Base-by-base conservation (phyloP, 2,888 invertebrate genomes). In the Synergus umbraculus region DNA sequence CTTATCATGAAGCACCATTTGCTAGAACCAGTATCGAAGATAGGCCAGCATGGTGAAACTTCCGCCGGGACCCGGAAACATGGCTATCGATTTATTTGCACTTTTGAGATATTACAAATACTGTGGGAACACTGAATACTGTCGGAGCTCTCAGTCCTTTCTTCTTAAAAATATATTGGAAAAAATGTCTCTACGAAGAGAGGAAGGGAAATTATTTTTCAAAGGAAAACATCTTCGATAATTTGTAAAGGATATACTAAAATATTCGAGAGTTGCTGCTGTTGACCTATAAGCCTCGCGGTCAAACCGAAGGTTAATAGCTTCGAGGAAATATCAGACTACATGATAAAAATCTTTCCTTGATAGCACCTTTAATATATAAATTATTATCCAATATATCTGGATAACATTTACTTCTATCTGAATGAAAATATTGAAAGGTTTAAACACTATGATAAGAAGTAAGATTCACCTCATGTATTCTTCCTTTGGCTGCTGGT, bases 11-110 rank as follows among this genome's bases (percentile, higher is more conserved):
- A 37, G 29, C 12, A 63, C 63, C 63, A 64, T 64, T 64, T 7
- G 37, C 64, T 2, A 63, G 63, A 63, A 63, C 18, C 22, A 22
- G 63, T 18, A n/a, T 9, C 18, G 49, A 54, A 46, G 76, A 54
- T 41, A 46, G 29, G 54, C 82, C 80, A 63, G 49, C 63, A n/a
- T 37, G 76, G 29, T 54, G 60, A 80, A 69, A 82, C 78, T 81
- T 83, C 80, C 80, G 82, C 65, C 49, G 64, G 69, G 54, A 63
- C 46, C 78, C 76, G 81, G 81, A 86, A 85, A 77, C 66, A 65
- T 41, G 82, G 58, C 76, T 81, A 83, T 82, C 84, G 83, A 83
- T 83, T 81, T 84, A 80, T 82, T 82, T 80, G 77, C 60, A 46
- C 46, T 41, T 41, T 58, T 54, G 63, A 15, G 41, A 64, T 65